These are phyloP conservation scores for Tenualosa ilisha DNA, from an alignment of 2,797 vertebrate species.

Conservation along the genomic window DNA sequence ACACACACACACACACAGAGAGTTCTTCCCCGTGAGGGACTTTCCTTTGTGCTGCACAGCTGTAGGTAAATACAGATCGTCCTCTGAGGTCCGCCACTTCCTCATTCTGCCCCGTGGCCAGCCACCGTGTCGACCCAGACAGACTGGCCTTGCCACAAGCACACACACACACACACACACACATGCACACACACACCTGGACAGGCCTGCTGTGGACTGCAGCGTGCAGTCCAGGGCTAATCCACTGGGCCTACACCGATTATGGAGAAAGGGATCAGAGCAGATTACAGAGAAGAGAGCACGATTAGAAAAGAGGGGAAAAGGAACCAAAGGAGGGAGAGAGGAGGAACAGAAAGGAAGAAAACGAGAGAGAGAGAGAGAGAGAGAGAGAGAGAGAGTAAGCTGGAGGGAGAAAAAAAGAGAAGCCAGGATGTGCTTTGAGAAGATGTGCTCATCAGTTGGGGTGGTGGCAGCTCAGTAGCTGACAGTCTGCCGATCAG, in stretches of 20 bases:
- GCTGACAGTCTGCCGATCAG: constrained; percentile 32
- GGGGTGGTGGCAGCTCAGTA: neutral
- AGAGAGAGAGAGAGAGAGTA: neutral
- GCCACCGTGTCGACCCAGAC: neutral
- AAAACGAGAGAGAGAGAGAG: neutral
- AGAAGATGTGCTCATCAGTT: neutral
- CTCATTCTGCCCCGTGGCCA: neutral
- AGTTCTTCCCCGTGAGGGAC: neutral
- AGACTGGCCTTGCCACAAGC: neutral
- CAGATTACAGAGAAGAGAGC: constrained; percentile 8
- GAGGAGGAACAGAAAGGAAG: constrained; percentile 25
- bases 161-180: too few species aligned
- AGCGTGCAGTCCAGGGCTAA: neutral
- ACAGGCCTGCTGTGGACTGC: neutral
- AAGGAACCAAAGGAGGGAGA: neutral
- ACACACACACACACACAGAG: neutral
- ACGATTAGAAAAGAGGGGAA: constrained; percentile 3
- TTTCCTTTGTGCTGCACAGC: constrained; percentile 6
- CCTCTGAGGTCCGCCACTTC: neutral
- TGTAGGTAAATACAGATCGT: constrained; percentile 4
- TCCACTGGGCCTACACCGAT: neutral
- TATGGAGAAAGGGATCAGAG: constrained; percentile 2
- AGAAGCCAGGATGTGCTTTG: constrained; percentile 21
- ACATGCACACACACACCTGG: neutral
- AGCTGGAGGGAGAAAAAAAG: neutral